These are phyloP conservation scores for Bicyclus anynana DNA, from an alignment of 1,140 invertebrate species.

Conservation along the genomic window DNA sequence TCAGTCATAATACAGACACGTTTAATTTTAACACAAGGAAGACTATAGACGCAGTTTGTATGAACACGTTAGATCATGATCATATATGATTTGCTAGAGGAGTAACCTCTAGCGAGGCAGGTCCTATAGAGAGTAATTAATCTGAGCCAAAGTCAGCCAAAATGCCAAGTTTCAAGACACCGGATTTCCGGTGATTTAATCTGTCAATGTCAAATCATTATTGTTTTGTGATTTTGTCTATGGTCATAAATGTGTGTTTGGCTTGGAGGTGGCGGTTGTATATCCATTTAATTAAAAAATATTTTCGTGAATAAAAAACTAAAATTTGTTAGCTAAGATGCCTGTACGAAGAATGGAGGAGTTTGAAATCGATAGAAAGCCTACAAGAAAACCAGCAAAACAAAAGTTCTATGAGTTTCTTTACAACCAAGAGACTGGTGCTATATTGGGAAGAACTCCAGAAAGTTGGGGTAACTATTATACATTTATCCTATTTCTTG, in stretches of 20 bases:
- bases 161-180: no score
- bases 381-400: conserved; percentile 31
- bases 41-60: no score
- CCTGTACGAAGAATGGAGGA: conserved; percentile 47
- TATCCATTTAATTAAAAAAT: conserved; percentile 9
- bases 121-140: no score
- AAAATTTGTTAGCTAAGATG: conserved; percentile 25
- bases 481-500: not conserved
- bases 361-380: conserved; percentile 59
- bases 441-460: conserved; percentile 85
- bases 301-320: conserved; percentile 10
- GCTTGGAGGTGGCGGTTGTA: conserved; percentile 16
- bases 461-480: conserved; percentile 86
- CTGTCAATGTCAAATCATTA: not conserved
- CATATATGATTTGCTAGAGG: no score
- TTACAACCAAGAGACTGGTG: conserved; percentile 84
- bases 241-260: conserved; percentile 3
- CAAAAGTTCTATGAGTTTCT: conserved; percentile 75
- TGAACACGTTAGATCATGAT: no score
- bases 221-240: not conserved
- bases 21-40: no score
- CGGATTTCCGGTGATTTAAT: not conserved
- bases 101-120: no score
- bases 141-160: no score
- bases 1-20: no score